Percentiles rank a stretch among this genome's conserved stretches.
phyloP scores from a whole-genome alignment of 2,113 vertebrate species.

The Genyomyrus donnyi region DNA sequence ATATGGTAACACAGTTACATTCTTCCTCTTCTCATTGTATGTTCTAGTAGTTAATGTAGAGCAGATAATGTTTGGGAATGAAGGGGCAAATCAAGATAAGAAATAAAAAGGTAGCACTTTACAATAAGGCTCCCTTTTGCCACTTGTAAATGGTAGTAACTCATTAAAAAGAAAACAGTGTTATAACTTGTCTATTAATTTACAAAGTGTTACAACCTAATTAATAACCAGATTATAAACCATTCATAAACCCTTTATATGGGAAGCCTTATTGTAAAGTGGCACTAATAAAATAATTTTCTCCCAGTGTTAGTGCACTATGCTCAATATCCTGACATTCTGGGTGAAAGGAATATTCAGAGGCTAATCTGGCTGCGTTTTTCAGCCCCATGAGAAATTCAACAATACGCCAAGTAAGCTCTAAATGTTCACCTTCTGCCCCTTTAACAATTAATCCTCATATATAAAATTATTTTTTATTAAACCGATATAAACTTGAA shows the following conservation, averaged over 20 bases:
- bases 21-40: slow-evolving; percentile 12
- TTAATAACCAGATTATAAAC: too few relatives aligned
- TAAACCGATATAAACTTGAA: background rate
- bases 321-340: background rate
- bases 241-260: too few relatives aligned
- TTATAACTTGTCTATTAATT: too few relatives aligned
- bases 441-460: background rate
- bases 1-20: slow-evolving; percentile 19
- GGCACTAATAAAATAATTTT: too few relatives aligned
- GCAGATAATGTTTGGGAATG: background rate
- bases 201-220: too few relatives aligned
- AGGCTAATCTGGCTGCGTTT: background rate
- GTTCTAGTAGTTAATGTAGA: background rate
- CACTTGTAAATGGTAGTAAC: too few relatives aligned
- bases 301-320: background rate
- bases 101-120: background rate
- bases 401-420: background rate
- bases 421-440: background rate
- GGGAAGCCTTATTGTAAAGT: too few relatives aligned
- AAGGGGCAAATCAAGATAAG: slow-evolving; percentile 2
- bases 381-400: background rate
- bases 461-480: background rate
- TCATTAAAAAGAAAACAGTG: too few relatives aligned
- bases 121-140: too few relatives aligned
- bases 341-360: background rate